phyloP scores from a whole-genome alignment of 2,888 invertebrate genomes.

The Mechanitis mazaeus region DNA sequence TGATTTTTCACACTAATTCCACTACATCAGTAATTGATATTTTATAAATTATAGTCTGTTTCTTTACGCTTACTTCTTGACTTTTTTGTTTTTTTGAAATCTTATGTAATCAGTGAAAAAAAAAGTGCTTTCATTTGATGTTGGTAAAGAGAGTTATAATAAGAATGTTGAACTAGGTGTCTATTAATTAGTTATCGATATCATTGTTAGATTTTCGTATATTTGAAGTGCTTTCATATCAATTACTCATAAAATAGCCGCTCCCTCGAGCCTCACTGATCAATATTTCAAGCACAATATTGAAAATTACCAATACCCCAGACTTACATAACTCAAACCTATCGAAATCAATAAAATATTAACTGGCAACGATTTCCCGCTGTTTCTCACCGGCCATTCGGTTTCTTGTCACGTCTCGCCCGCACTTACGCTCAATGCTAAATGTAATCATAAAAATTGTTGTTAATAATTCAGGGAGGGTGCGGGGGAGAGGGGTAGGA shows the following conservation, averaged over 20 bases:
- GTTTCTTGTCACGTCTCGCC: constrained; percentile 64
- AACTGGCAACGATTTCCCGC: constrained; percentile 67
- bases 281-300: constrained; percentile 73
- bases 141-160: too few species aligned
- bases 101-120: too few species aligned
- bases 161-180: neutral
- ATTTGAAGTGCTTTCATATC: neutral
- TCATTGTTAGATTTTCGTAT: neutral
- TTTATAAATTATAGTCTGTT: neutral
- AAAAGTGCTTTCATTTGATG: too few species aligned
- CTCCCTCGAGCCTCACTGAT: constrained; percentile 52
- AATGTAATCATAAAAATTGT: constrained; percentile 76
- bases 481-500: constrained; percentile 32
- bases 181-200: neutral
- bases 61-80: too few species aligned
- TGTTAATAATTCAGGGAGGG: constrained; percentile 71
- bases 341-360: constrained; percentile 75
- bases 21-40: constrained; percentile 14
- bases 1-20: constrained; percentile 34
- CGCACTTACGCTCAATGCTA: constrained; percentile 68
- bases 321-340: constrained; percentile 69
- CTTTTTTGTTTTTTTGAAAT: too few species aligned
- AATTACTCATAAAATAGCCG: constrained; percentile 17
- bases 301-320: constrained; percentile 68
- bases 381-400: constrained; percentile 65